Evolutionary conservation across 2,888 invertebrate genomes (phyloP).

Genomic region (Opisthograptis luteolata): DNA sequence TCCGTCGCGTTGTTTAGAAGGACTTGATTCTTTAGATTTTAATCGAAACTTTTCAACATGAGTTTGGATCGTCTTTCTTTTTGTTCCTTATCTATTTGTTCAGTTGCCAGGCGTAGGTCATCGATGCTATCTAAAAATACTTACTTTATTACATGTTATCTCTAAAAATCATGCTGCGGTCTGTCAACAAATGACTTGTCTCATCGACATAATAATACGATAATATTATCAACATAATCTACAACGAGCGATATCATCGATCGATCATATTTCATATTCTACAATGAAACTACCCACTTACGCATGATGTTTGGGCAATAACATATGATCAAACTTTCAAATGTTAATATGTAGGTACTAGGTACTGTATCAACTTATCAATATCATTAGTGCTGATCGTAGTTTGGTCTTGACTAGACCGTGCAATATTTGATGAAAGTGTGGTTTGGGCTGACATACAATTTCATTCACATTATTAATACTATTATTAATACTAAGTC

Average conservation of each 20-base stretch:
- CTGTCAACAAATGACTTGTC: constrained; percentile 35
- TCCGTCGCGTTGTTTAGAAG: no score
- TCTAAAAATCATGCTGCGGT: constrained; percentile 21
- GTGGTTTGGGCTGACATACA: no score
- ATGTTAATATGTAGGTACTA: no score
- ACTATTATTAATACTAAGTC: no score
- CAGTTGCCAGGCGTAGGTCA: neutral
- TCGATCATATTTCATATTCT: constrained; percentile 28
- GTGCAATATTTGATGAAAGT: no score
- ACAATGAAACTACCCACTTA: neutral
- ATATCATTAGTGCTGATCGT: no score
- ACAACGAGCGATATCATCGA: constrained; percentile 29
- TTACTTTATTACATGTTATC: constrained; percentile 19
- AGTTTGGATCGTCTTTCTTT: no score
- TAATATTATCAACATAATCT: constrained; percentile 26
- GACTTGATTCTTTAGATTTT: no score
- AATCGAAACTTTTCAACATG: no score
- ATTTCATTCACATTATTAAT: no score
- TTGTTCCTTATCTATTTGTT: neutral
- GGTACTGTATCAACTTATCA: no score
- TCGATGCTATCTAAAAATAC: neutral
- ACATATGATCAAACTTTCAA: neutral
- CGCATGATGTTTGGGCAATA: constrained; percentile 6
- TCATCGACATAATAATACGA: constrained; percentile 13
- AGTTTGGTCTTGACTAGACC: no score